Base-by-base conservation (phyloP, 2,113 vertebrate species). In the Sciurus niger region DNA sequence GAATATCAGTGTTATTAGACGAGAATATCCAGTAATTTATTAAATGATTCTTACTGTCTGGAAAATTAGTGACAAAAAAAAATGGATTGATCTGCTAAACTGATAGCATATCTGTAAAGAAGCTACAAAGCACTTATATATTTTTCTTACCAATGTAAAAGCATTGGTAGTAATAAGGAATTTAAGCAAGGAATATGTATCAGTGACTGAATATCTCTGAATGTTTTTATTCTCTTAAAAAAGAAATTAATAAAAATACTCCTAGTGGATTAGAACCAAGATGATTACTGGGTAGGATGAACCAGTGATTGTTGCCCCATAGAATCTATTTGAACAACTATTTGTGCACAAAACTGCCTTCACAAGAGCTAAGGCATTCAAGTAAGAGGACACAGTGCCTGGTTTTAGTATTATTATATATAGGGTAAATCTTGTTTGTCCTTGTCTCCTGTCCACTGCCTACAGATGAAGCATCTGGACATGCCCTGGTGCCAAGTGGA, bases 21-120 rank as follows among this genome's bases (percentile, higher is more conserved):
- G 87, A 28, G 93, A 94, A 84, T 90, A 79, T 68, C 6, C 17
- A 95, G 16, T 67, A 83, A 58, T 22, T 67, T 90, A 51, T 46
- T 83, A 25, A 89, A 72, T 67, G 43, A 85, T 83, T 7, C 37
- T 32, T 3, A 40, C 8, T 70, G 22, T 65, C 22, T 60, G 48
- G 7, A 96, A 96, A 89, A 17, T 30, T 73, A 32, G 48, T 30
- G 28, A 28, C 24, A 30, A 90, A 55, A 85, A 17, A 80, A 90
- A 91, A 84, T 67, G 14, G 17, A 86, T 89, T 46, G 93, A 4
- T 32, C 18, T 78, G 6, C 3, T 77, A 89, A 16, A 43, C 16
- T 63, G 9, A 93, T 12, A 68, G 1, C 46, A 67, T 60, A 67
- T 40, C 20, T 25, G 85, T 90, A 87, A 93, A 77, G 25, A 68